A percentile compares a stretch with the other conserved stretches of the same genome.
Evolutionary conservation across 1,140 invertebrate genomes (phyloP).

Genomic region (Leptinotarsa undecemlineata): DNA sequence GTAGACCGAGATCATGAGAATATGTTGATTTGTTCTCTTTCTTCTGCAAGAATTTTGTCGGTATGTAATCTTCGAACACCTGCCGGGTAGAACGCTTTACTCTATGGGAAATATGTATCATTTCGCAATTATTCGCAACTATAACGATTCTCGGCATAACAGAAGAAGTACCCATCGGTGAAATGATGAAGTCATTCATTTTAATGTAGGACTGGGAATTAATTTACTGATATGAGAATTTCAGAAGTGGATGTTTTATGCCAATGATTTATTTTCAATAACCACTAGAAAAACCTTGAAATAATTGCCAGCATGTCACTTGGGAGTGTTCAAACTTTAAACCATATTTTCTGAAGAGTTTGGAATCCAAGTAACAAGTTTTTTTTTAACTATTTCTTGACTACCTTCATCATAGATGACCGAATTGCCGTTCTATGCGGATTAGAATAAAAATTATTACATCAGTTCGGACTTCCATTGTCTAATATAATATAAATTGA

Average conservation of each 20-base stretch:
- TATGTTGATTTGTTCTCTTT: constrained; percentile 14
- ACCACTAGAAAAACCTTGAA: no score
- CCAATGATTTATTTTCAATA: not conserved
- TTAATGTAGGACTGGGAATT: not conserved
- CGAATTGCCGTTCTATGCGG: no score
- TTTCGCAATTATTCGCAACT: constrained; percentile 17
- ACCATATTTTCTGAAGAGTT: no score
- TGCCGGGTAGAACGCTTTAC: constrained; percentile 13
- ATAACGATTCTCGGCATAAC: constrained; percentile 13
- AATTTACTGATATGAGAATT: constrained; percentile 1
- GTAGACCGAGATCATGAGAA: constrained; percentile 14
- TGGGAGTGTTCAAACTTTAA: no score
- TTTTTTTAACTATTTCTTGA: no score
- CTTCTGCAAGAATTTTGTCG: constrained; percentile 8
- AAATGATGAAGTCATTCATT: constrained; percentile 14
- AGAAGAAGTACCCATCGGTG: constrained; percentile 7
- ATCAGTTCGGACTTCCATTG: no score
- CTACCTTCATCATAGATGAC: no score
- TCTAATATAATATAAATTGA: no score
- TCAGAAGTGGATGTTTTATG: not conserved
- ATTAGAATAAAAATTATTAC: no score
- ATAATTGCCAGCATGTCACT: no score
- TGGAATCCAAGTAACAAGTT: no score
- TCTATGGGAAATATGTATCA: constrained; percentile 20
- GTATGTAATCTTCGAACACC: constrained; percentile 18